phyloP scores from a whole-genome alignment of 2,797 vertebrate genomes.

The Oryzias sinensis region DNA sequence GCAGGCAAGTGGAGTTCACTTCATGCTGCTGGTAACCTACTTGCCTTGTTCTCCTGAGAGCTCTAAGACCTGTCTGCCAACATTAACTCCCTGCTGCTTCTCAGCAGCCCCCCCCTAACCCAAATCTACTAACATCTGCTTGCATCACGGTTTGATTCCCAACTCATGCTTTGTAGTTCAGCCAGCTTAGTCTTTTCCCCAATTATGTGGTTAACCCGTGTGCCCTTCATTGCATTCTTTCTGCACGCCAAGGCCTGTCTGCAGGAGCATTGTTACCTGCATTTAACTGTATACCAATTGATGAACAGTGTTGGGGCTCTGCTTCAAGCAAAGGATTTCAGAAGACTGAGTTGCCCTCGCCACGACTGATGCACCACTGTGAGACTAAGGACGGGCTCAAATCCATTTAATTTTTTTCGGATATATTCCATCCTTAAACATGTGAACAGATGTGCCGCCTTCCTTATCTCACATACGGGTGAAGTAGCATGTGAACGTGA shows the following conservation, averaged over 20 bases:
- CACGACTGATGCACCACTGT: no score
- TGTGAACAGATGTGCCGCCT: no score
- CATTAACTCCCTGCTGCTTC: constrained; percentile 31
- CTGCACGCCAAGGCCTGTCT: constrained; percentile 17
- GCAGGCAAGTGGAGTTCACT: background rate
- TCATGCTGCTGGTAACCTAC: constrained; percentile 3
- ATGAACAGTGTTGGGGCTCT: no score
- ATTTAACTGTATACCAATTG: no score
- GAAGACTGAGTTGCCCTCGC: no score
- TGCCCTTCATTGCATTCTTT: constrained; percentile 19
- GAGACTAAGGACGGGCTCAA: no score
- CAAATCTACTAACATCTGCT: constrained; percentile 36
- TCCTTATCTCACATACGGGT: no score
- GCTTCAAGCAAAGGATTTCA: no score
- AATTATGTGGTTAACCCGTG: constrained; percentile 2
- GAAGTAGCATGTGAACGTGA: no score
- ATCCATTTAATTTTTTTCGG: no score
- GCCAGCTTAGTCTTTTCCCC: constrained; percentile 2
- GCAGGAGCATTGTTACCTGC: background rate
- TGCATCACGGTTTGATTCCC: constrained; percentile 27
- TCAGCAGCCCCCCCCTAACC: constrained; percentile 7
- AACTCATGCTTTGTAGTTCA: constrained; percentile 17
- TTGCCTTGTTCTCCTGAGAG: constrained; percentile 1
- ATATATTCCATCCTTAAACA: no score
- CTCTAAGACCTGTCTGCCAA: constrained; percentile 30